Evolutionary conservation across 2,113 vertebrate genomes (phyloP).

Genomic region (Pangasianodon gigas): DNA sequence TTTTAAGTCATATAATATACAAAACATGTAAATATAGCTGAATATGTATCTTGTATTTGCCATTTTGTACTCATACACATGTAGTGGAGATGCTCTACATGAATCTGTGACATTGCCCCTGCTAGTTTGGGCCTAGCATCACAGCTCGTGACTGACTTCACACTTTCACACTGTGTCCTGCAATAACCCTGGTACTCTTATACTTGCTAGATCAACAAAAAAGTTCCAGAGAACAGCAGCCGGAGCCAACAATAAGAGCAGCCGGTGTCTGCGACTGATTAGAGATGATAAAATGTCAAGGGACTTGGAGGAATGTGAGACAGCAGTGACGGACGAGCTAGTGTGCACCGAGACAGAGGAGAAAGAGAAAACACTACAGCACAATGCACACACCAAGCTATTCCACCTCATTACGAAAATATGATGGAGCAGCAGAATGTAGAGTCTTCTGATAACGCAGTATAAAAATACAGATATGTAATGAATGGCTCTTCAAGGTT

Average conservation of each 20-base stretch:
- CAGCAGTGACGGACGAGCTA: slow-evolving; percentile 32
- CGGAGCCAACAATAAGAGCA: slow-evolving; percentile 20
- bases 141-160: neutral
- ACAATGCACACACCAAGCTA: neutral
- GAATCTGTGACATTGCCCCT: neutral
- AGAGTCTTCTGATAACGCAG: neutral
- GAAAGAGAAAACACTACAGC: neutral
- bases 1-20: too few species aligned
- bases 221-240: slow-evolving; percentile 4
- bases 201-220: slow-evolving; percentile 27
- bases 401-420: slow-evolving; percentile 13
- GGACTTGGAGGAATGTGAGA: slow-evolving; percentile 27
- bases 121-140: neutral
- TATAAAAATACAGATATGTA: neutral
- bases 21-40: neutral
- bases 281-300: slow-evolving; percentile 17
- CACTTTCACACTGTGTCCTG: neutral
- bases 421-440: neutral
- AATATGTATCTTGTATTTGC: neutral
- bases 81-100: neutral
- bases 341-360: neutral
- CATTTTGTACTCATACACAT: neutral
- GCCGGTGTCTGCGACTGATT: slow-evolving; percentile 24
- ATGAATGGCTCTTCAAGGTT: neutral
- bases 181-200: neutral